Percentiles rank a stretch among this genome's conserved stretches.
Evolutionary conservation across 2,797 vertebrate species (phyloP).

Genomic region (Trachurus trachurus): DNA sequence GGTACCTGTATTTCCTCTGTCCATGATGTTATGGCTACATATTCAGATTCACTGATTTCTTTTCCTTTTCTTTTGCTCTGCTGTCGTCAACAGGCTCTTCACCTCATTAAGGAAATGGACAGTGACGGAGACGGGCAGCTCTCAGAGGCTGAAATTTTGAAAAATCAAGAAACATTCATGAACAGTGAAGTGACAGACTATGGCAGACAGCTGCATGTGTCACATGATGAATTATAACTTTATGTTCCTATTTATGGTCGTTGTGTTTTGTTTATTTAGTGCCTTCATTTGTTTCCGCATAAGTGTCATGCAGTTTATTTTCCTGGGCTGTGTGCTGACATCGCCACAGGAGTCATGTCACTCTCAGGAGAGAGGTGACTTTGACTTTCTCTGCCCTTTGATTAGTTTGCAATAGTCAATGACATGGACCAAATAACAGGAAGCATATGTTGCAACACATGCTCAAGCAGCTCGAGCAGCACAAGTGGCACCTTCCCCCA

Average conservation of each 20-base stretch:
- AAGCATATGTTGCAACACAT: background rate
- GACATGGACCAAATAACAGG: background rate
- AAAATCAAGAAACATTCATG: slow-evolving; percentile 93
- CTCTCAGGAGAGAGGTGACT: background rate
- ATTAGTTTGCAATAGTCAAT: background rate
- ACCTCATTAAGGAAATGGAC: slow-evolving; percentile 96
- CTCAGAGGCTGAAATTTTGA: slow-evolving; percentile 91
- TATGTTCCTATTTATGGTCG: background rate
- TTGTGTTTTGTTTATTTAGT: background rate
- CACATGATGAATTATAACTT: slow-evolving; percentile 93
- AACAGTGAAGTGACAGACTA: slow-evolving; percentile 98
- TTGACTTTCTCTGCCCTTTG: background rate
- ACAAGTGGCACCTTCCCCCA: background rate
- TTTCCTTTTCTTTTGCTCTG: slow-evolving; percentile 10
- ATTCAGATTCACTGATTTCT: background rate
- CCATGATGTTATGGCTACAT: background rate
- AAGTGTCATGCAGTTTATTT: slow-evolving; percentile 1
- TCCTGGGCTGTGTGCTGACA: background rate
- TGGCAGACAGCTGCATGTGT: slow-evolving; percentile 92
- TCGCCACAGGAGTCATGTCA: background rate
- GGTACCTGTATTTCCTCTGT: too few relatives aligned
- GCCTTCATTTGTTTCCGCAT: background rate
- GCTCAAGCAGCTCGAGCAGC: too few relatives aligned
- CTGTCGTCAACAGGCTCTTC: slow-evolving; percentile 87
- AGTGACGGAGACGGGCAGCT: slow-evolving; percentile 89